Evolutionary conservation across 2,888 invertebrate species (phyloP).

Genomic region (Bhutanitis thaidina): DNA sequence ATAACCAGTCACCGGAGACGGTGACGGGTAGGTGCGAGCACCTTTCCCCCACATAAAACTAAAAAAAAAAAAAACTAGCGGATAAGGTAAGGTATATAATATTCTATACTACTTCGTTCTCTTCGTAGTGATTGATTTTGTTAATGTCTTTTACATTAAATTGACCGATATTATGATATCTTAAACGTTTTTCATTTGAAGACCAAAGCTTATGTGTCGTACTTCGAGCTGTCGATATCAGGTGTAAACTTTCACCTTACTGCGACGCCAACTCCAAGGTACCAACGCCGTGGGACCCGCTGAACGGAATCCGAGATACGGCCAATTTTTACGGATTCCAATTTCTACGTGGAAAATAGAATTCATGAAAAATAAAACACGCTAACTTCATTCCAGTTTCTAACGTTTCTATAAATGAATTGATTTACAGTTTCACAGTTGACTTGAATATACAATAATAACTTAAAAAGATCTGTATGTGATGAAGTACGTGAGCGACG

Average conservation of each 20-base stretch:
- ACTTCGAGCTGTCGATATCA: constrained; percentile 49
- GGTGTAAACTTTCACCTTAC: constrained; percentile 55
- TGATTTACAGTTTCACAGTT: not conserved
- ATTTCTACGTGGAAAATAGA: constrained; percentile 12
- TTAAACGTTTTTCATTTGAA: constrained; percentile 1
- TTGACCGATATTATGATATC: too few species aligned
- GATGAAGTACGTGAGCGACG: too few species aligned
- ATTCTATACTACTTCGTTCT: too few species aligned
- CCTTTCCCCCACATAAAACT: too few species aligned
- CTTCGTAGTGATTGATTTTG: too few species aligned
- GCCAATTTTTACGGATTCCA: constrained; percentile 13
- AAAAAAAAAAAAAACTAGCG: too few species aligned
- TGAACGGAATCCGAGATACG: constrained; percentile 10
- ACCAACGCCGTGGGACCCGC: constrained; percentile 7
- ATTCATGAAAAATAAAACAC: not conserved
- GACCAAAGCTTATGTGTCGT: constrained; percentile 22
- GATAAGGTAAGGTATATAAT: too few species aligned
- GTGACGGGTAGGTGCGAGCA: too few species aligned
- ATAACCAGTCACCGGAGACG: too few species aligned
- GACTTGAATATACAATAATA: too few species aligned
- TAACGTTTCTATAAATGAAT: not conserved
- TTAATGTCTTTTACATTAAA: too few species aligned
- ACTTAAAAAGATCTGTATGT: too few species aligned
- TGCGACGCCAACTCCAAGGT: constrained; percentile 26
- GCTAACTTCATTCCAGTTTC: not conserved